These are phyloP conservation scores for Microcaecilia unicolor DNA, from an alignment of 2,797 vertebrate species.

Conservation along the genomic window DNA sequence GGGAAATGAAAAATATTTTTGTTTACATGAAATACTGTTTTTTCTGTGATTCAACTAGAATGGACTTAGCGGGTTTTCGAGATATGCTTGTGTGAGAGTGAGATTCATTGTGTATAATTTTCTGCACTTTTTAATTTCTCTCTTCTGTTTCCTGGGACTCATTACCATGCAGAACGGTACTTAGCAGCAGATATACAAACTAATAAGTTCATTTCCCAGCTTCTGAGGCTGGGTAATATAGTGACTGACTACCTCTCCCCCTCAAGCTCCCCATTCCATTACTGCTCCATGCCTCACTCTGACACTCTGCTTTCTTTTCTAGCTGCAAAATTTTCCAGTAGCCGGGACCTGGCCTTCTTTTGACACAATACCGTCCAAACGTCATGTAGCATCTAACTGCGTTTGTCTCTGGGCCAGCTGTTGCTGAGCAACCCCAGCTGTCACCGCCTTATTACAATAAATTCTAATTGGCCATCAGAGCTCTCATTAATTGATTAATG, in stretches of 20 bases:
- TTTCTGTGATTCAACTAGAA: too few species aligned
- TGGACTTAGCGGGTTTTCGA: too few species aligned
- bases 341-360: constrained; percentile 45
- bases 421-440: constrained; percentile 53
- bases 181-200: too few species aligned
- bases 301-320: constrained; percentile 25
- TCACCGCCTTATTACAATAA: constrained; percentile 50
- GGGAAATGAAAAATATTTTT: too few species aligned
- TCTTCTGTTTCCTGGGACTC: too few species aligned
- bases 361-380: constrained; percentile 47
- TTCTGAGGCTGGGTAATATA: too few species aligned
- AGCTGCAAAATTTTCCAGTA: constrained; percentile 45
- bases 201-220: too few species aligned
- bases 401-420: constrained; percentile 48
- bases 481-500: constrained; percentile 52
- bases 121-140: too few species aligned
- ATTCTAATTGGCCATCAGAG: constrained; percentile 53
- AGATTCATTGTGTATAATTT: too few species aligned
- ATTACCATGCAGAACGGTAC: too few species aligned
- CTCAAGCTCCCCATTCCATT: constrained; percentile 25
- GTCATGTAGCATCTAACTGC: constrained; percentile 53
- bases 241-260: constrained; percentile 34
- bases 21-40: too few species aligned
- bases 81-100: too few species aligned
- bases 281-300: constrained; percentile 27